These are phyloP conservation scores for Sceliomorpha sp. DNA, from an alignment of 2,888 invertebrate genomes.

Conservation along the genomic window DNA sequence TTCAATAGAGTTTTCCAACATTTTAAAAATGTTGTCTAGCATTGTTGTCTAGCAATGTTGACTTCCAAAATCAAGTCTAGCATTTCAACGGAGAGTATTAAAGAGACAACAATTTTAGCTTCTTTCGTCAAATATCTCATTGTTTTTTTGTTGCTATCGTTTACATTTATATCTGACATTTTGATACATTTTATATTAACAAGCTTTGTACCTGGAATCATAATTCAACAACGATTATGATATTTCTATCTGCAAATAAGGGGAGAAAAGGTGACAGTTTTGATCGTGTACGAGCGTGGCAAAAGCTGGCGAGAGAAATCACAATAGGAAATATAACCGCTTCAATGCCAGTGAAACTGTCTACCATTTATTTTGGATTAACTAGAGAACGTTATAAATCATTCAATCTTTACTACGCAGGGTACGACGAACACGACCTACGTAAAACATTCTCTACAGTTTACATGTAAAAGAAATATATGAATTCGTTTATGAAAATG, in stretches of 20 bases:
- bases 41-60: no score
- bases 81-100: no score
- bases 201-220: no score
- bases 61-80: no score
- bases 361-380: conserved; percentile 54
- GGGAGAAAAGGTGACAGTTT: conserved; percentile 39
- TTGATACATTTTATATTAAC: conserved; percentile 1
- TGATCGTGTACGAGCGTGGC: not conserved
- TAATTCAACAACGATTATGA: conserved; percentile 38
- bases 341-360: conserved; percentile 38
- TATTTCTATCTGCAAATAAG: conserved; percentile 3
- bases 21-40: no score
- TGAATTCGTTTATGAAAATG: no score
- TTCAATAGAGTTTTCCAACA: no score
- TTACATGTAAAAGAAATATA: no score
- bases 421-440: conserved; percentile 9
- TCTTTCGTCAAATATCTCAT: no score
- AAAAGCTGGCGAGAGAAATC: conserved; percentile 8
- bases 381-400: conserved; percentile 48
- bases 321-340: conserved; percentile 28
- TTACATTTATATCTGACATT: not conserved
- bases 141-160: no score
- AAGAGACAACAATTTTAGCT: no score
- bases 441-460: no score
- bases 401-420: conserved; percentile 15